Percentiles rank a stretch among this genome's conserved stretches.
phyloP scores from a whole-genome alignment of 1,140 invertebrate species.

The Plutomurus gul region DNA sequence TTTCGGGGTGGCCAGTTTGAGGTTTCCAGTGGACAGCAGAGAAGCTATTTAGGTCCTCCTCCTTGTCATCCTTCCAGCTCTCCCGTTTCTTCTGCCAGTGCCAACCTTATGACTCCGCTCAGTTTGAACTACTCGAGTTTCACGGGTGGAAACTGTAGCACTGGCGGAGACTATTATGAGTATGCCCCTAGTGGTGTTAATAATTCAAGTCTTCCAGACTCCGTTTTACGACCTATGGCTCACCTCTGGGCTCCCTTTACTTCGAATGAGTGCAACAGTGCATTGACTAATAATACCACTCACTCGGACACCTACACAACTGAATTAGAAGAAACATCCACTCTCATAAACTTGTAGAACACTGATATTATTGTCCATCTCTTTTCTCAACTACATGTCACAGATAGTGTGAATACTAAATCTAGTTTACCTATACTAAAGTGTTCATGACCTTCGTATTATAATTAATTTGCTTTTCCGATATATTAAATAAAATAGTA shows the following conservation, averaged over 20 bases:
- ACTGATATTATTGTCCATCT: too few relatives aligned
- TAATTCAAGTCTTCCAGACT: neutral
- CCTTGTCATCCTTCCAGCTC: neutral
- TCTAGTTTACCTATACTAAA: too few relatives aligned
- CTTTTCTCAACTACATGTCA: too few relatives aligned
- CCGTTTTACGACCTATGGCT: neutral
- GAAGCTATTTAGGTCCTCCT: neutral
- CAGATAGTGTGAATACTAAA: too few relatives aligned
- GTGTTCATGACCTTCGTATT: too few relatives aligned
- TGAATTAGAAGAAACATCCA: constrained; percentile 42
- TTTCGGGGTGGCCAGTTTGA: neutral
- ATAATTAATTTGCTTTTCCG: too few relatives aligned
- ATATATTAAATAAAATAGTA: too few relatives aligned
- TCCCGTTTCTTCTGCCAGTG: neutral
- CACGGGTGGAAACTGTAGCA: neutral
- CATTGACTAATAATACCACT: neutral
- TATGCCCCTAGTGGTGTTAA: neutral
- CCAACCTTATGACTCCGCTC: neutral
- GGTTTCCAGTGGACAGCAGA: neutral
- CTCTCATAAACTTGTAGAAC: constrained; percentile 46
- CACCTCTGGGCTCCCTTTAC: constrained; percentile 39
- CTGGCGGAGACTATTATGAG: neutral
- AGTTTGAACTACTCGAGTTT: neutral
- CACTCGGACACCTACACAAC: constrained; percentile 6
- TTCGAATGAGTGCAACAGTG: constrained; percentile 26